A percentile compares a stretch with the other conserved stretches of the same genome.
Evolutionary conservation across 2,113 vertebrate species (phyloP).

Genomic region (Calonectris borealis): DNA sequence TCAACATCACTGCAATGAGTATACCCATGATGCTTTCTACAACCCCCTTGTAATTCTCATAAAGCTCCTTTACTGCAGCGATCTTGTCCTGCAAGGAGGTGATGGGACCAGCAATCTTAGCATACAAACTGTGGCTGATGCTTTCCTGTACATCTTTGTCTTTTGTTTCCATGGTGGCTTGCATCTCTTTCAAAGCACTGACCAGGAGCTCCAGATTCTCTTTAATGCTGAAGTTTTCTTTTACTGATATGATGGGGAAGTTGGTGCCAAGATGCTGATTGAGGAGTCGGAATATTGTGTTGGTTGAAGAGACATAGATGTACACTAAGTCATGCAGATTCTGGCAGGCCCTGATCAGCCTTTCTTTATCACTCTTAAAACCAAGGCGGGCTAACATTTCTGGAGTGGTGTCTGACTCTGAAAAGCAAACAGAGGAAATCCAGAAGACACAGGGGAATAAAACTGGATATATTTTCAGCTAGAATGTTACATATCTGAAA

Average conservation of each 20-base stretch:
- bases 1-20: slow-evolving; percentile 3
- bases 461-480: background rate
- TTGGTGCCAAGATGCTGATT: background rate
- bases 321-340: slow-evolving; percentile 36
- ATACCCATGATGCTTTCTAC: background rate
- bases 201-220: slow-evolving; percentile 57
- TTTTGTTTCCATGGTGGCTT: background rate
- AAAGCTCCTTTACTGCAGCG: background rate
- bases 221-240: slow-evolving; percentile 44
- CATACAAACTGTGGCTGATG: background rate
- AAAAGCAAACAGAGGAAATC: slow-evolving; percentile 52
- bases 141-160: background rate
- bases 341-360: slow-evolving; percentile 12
- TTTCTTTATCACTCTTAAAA: slow-evolving; percentile 24
- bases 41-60: background rate
- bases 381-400: slow-evolving; percentile 26
- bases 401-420: background rate
- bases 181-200: slow-evolving; percentile 55
- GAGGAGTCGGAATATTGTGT: slow-evolving; percentile 11
- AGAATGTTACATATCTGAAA: background rate
- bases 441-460: background rate
- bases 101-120: background rate
- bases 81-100: background rate
- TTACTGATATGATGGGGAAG: slow-evolving; percentile 15
- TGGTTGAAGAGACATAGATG: slow-evolving; percentile 34